Base-by-base conservation (phyloP, 2,888 invertebrate genomes). In the Micropterix aruncella region DNA sequence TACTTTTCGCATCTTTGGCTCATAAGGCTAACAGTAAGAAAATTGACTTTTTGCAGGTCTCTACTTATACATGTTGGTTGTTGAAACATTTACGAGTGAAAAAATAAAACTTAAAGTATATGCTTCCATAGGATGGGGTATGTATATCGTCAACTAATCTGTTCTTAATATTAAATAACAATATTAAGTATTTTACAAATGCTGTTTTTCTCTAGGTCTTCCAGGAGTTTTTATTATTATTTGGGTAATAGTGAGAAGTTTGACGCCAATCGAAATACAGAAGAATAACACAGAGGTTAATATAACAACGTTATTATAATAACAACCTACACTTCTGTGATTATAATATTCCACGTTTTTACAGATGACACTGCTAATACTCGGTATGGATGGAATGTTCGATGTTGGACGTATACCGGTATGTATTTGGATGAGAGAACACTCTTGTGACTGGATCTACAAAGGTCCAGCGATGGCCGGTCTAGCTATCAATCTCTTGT, bases 91-190 rank as follows among this genome's bases (percentile, higher is more conserved):
- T 56, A 85, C 84, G 41, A 80, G 88, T 52, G 88, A 90, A 61
- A 88, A 86, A 60, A 86, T 90, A 56, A 84, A 85, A 57, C 74
- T 90, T 47, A 77, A 81, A 57, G 79, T 87, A 18, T 91, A 89
- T 60, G 74, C 83, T 45, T 70, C 80, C 47, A 85, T 91, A 47
- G 91, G 91, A 50, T 91, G 90, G 90, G 90, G 91, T 91, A 65
- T 80, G 86, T 75, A 46, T 18, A 36, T 9, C 14, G n/a, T 39
- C 7, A 9, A 39, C 39, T 15, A 14, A 39, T 9, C 14, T 7
- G 16, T 14, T 9, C 7, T n/a, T 39, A 39, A 9, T 14, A 42
- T 27, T 42, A 42, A 3, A 41, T 9, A 9, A 5, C n/a, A n/a
- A 19, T 14, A 27, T 27, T 27, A 14, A 16, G 27, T n/a, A 3